Evolutionary conservation across 2,888 invertebrate species (phyloP).

Genomic region (Pediacus dermestoides): DNA sequence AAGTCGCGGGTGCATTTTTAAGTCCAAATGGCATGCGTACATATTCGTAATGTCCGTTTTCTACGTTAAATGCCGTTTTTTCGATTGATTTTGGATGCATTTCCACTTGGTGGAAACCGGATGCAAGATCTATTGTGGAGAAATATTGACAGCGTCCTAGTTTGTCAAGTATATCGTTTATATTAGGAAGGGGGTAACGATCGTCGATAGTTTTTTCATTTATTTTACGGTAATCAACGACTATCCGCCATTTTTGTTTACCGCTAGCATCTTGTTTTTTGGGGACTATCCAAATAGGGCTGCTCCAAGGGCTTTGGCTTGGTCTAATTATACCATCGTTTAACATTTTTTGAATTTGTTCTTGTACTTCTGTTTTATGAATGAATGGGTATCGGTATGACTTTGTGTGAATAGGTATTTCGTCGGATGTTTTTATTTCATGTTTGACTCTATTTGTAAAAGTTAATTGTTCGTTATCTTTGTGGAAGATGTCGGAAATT

Average conservation of each 20-base stretch:
- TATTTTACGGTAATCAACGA: constrained; percentile 1
- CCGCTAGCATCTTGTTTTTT: constrained; percentile 39
- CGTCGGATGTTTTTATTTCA: too few species aligned
- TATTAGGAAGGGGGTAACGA: constrained; percentile 4
- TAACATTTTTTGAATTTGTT: too few species aligned
- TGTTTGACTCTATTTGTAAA: too few species aligned
- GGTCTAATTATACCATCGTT: too few species aligned
- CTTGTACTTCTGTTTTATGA: too few species aligned
- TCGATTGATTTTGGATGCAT: neutral
- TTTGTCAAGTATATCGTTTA: constrained; percentile 6
- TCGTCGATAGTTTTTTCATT: constrained; percentile 5
- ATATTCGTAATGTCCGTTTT: constrained; percentile 5
- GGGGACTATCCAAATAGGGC: constrained; percentile 41
- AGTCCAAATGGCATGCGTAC: constrained; percentile 32
- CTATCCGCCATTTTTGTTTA: constrained; percentile 31
- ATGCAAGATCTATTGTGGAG: neutral
- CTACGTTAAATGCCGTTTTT: neutral
- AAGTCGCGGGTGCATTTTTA: constrained; percentile 26
- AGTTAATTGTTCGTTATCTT: too few species aligned
- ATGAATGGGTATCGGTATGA: too few species aligned
- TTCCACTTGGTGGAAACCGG: constrained; percentile 7
- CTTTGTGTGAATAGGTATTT: too few species aligned
- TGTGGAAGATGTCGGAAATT: too few species aligned
- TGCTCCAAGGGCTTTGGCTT: constrained; percentile 43
- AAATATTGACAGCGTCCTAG: constrained; percentile 5